Evolutionary conservation across 2,797 vertebrate genomes (phyloP), one percentile per base, ranked within the genome.

Genomic region (Glossophaga mutica): DNA sequence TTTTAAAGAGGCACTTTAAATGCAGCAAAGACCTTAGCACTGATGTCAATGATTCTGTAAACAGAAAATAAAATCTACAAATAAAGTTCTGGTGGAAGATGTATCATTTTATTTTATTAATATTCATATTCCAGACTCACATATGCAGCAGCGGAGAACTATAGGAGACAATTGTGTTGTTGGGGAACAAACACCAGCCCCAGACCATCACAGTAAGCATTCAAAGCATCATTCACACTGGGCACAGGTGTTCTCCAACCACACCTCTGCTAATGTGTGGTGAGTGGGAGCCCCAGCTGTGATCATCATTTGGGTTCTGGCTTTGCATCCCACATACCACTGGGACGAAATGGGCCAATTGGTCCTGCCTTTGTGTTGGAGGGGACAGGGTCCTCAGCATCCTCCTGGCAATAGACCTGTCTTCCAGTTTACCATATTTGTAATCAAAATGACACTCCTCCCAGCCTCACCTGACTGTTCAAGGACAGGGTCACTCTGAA

Each of bases 1-100:
- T 95, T 97, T 92, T 96, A 97, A 96, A 96, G 95, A 97, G 96
- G 92, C 73, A 97, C 95, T 97, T 97, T 96, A 97, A 95, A 98
- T 98, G 97, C 95, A 96, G 90, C 85, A 24, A 83, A 95, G 84
- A 85, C 86, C 67, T 87, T 77, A 96, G 92, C 48, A 71, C 59
- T 67, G 42, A 48, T 79, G 82, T 94, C 95, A 96, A 1, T 92
- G 97, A 87, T 96, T 79, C 87, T 96, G 29, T 95, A 97, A 95
- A 94, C 92, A 95, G 95, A 95, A 96, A 96, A 97, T 94, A 97
- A 95, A 95, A 97, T 82, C 92, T 90, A 95, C 97, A 98, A 95
- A 94, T 96, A 96, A 97, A 97, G 91, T 92, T 97, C 95, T 95
- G 94, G 91, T 62, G 88, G 92, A 93, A 92, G 91, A 84, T 39